These are phyloP conservation scores for Pampus argenteus DNA, from an alignment of 2,797 vertebrate genomes.

Conservation along the genomic window DNA sequence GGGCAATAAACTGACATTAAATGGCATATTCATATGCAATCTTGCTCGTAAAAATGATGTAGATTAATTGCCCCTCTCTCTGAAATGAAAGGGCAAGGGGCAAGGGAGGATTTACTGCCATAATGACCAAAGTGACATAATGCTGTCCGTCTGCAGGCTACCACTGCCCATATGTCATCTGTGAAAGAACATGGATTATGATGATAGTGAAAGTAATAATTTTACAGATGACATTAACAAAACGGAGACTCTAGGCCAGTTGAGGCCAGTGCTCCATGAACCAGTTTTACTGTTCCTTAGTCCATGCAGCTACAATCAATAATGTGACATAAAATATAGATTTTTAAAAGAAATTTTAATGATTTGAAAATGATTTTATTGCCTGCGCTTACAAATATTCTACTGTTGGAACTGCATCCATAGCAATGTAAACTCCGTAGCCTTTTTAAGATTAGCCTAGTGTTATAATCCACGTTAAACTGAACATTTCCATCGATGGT, in stretches of 20 bases:
- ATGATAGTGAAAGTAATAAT: constrained; percentile 46
- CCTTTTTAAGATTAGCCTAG: too few species aligned
- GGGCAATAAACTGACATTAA: constrained; percentile 52
- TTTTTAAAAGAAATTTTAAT: too few species aligned
- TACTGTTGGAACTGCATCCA: too few species aligned
- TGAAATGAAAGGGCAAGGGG: constrained; percentile 46
- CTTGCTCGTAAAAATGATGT: constrained; percentile 59
- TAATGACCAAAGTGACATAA: constrained; percentile 63
- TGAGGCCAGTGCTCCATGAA: neutral
- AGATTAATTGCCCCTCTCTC: constrained; percentile 56
- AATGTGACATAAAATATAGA: too few species aligned
- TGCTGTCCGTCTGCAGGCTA: constrained; percentile 48
- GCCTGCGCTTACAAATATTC: too few species aligned
- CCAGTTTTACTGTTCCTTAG: neutral
- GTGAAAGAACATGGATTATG: constrained; percentile 50
- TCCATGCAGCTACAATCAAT: too few species aligned
- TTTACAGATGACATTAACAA: constrained; percentile 52
- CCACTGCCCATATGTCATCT: constrained; percentile 51
- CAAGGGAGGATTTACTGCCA: constrained; percentile 60
- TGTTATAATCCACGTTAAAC: too few species aligned
- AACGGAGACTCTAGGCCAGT: constrained; percentile 5
- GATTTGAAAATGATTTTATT: too few species aligned
- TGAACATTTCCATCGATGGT: too few species aligned
- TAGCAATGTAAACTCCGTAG: too few species aligned
- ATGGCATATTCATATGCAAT: constrained; percentile 60